Evolutionary conservation across 2,797 vertebrate genomes (phyloP), one percentile per base, ranked within the genome.

Genomic region (Anguilla marmorata): DNA sequence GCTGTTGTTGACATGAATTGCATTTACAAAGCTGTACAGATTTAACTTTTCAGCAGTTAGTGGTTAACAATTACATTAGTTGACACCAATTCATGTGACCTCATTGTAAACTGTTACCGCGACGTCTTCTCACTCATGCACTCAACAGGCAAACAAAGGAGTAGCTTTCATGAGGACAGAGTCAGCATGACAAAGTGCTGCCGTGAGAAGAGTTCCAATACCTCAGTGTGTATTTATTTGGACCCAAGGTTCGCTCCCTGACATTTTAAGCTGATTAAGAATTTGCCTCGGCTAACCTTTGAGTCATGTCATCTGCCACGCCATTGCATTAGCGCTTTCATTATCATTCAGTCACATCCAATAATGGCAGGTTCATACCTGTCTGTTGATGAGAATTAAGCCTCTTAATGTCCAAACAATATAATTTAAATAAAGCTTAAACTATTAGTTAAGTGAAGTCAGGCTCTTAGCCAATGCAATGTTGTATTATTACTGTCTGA

Each of bases 261-360:
- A 94, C 95, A 95, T 95, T 95, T 95, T 11, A 72, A 95, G 94
- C 94, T 94, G 94, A 95, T 95, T 95, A 95, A 93, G 91, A 95
- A 94, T 94, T 93, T 93, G 92, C 92, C 91, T 89, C 90, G 87
- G 92, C 93, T 93, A 93, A 95, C 95, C 94, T 95, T 94, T 95
- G 93, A 88, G 85, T 91, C 86, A 87, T 86, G 45, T 88, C 92
- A 93, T 93, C 94, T 91, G 88, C 90, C 88, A 91, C 93, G 94
- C 94, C 93, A 91, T 92, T 91, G 91, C 93, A 94, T 95, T 95
- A 94, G 92, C 88, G 91, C 90, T 86, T 94, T 93, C 92, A 96
- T 96, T 95, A 95, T 94, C 93, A 94, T 93, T 93, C 93, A 94
- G 93, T 95, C 94, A 92, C 92, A 94, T 95, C 93, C 94, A 93